Base-by-base conservation (phyloP, 2,113 vertebrate genomes). In the Zosterops lateralis region DNA sequence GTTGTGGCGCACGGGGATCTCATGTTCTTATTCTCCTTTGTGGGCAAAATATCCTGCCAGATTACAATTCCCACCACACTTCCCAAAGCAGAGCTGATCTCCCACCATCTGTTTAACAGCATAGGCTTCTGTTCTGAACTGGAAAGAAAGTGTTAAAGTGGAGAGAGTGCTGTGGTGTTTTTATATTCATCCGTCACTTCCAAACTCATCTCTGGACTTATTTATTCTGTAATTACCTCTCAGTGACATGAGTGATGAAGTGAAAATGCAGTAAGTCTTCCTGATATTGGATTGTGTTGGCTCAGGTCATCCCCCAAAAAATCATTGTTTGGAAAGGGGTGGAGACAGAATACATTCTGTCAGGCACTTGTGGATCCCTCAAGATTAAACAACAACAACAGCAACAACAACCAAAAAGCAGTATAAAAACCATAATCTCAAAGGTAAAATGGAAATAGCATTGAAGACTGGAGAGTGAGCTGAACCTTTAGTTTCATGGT, bases 211-310 rank as follows among this genome's bases (percentile, higher is more conserved):
- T 94, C 71, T 81, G 65, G 56, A 74, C 17, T 86, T 93, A 72
- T 53, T 93, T 95, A 81, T 92, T 60, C 34, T 28, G 21, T 48
- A 93, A 92, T 92, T 75, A 86, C 90, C 61, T 92, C 60, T 72
- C 65, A 42, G 4, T 78, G 50, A 72, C 68, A 77, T 81, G 81
- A 96, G 58, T 53, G 84, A 91, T 91, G 72, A 95, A 78, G 50
- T 58, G 72, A 92, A 94, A 95, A 94, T 50, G 38, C 25, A 32
- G 9, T 81, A 77, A 77, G 7, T 26, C 40, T 89, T 84, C 64
- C 32, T 71, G 32, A 48, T 92, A 78, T 7, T 81, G 48, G 22
- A 83, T 89, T 83, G 45, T 85, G 60, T 89, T 89, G 60, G 40
- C 50, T 87, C 19, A 67, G 57, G 18, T 24, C 18, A 75, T 68